These are phyloP conservation scores for Spodoptera littoralis DNA, from an alignment of 2,888 invertebrate genomes.

Conservation along the genomic window DNA sequence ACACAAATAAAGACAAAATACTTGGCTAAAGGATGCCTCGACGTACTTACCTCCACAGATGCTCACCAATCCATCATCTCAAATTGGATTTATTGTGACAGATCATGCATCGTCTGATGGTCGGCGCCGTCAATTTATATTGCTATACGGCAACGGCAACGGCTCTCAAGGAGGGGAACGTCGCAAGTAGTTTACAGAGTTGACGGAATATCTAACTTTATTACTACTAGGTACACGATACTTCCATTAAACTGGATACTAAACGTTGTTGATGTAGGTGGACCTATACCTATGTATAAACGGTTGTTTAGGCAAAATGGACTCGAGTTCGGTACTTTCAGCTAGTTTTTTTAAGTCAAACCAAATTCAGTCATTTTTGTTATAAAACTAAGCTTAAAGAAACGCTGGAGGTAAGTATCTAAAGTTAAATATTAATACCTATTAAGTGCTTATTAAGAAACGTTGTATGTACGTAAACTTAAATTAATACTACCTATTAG, in stretches of 20 bases:
- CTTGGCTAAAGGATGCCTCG: neutral
- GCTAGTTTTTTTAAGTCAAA: too few species aligned
- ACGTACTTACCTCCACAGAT: neutral
- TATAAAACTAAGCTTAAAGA: too few species aligned
- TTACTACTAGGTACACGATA: constrained; percentile 69
- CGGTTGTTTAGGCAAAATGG: too few species aligned
- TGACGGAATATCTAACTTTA: constrained; percentile 66
- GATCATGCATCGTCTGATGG: constrained; percentile 39
- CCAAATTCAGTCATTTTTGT: too few species aligned
- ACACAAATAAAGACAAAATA: neutral
- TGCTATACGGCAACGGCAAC: constrained; percentile 59
- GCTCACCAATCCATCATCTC: constrained; percentile 13
- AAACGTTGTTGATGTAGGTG: neutral
- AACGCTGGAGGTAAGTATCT: too few species aligned
- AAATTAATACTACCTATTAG: too few species aligned
- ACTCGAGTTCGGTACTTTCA: too few species aligned
- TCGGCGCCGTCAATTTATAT: constrained; percentile 68
- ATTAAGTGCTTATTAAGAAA: too few species aligned
- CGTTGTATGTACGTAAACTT: too few species aligned
- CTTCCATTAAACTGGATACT: constrained; percentile 65
- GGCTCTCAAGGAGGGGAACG: constrained; percentile 63
- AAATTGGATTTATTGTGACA: constrained; percentile 57
- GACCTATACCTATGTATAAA: too few species aligned
- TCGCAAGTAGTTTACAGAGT: constrained; percentile 65
- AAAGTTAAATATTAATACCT: too few species aligned